Conservation (phyloP, 2,113 vertebrate species). For the Varanus salvator region DNA sequence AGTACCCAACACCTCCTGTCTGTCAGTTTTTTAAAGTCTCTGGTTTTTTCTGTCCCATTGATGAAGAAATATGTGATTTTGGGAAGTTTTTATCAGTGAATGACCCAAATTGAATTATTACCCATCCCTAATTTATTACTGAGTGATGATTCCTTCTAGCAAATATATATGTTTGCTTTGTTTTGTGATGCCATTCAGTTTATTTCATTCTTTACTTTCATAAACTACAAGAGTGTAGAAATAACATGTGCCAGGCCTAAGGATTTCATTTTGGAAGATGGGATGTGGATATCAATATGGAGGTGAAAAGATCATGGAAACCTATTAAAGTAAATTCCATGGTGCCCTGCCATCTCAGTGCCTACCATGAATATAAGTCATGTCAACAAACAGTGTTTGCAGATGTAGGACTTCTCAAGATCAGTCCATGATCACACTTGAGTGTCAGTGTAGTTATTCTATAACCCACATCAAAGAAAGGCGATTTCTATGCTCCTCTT, state of each 20-base stretch:
- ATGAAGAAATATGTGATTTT: no score
- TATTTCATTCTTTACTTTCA: not conserved
- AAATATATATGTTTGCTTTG: not conserved
- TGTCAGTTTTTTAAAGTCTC: no score
- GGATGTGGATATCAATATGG: not conserved
- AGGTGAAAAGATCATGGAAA: not conserved
- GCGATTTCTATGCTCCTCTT: constrained; percentile 8
- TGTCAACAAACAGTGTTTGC: not conserved
- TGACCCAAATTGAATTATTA: no score
- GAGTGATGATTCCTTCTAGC: not conserved
- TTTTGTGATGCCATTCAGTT: not conserved
- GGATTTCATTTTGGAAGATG: not conserved
- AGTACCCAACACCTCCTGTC: no score
- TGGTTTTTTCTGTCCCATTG: no score
- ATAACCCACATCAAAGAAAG: constrained; percentile 20
- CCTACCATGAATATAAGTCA: not conserved
- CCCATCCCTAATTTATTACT: no score
- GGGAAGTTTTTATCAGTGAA: no score
- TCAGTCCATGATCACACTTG: not conserved
- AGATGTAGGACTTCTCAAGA: constrained; percentile 51
- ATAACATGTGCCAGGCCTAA: not conserved
- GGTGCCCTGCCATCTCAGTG: not conserved
- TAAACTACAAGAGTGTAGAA: not conserved
- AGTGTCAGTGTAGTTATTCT: constrained; percentile 17
- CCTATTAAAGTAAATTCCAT: not conserved